Evolutionary conservation across 2,888 invertebrate genomes (phyloP).

Genomic region (Hesperia comma): DNA sequence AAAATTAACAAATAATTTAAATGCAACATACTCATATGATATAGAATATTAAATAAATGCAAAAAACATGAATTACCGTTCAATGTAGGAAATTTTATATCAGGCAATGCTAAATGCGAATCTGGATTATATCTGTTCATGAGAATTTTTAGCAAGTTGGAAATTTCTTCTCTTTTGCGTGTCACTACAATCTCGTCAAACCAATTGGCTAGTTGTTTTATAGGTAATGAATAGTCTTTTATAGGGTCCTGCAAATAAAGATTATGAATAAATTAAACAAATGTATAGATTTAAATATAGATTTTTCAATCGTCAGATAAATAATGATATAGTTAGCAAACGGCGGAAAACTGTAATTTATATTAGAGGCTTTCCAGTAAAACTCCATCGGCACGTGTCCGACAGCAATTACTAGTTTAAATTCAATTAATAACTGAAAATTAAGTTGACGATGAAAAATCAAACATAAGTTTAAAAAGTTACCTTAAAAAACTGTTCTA

Average conservation of each 20-base stretch:
- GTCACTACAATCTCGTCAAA: constrained; percentile 93
- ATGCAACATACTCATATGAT: not conserved
- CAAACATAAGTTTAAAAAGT: not conserved
- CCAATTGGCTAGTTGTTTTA: constrained; percentile 92
- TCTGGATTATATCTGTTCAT: constrained; percentile 90
- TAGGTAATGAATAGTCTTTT: constrained; percentile 91
- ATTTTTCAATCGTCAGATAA: not conserved
- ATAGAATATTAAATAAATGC: not conserved
- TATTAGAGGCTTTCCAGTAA: too few relatives aligned
- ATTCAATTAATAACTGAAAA: not conserved
- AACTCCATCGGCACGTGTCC: too few relatives aligned
- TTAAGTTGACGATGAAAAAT: too few relatives aligned
- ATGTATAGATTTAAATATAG: not conserved
- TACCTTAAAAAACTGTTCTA: constrained; percentile 97
- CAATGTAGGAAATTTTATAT: constrained; percentile 89
- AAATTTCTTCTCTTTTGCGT: constrained; percentile 93
- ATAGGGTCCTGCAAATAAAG: constrained; percentile 87
- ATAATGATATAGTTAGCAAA: too few relatives aligned
- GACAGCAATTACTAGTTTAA: too few relatives aligned
- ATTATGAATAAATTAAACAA: not conserved
- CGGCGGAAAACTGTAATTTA: too few relatives aligned
- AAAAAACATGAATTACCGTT: constrained; percentile 81
- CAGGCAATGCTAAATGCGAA: constrained; percentile 86
- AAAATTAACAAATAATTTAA: constrained; percentile 38
- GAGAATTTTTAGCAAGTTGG: constrained; percentile 88